Percentiles rank a stretch among this genome's conserved stretches.
phyloP scores from a whole-genome alignment of 2,888 invertebrate species.

The Metacarcinus magister region DNA sequence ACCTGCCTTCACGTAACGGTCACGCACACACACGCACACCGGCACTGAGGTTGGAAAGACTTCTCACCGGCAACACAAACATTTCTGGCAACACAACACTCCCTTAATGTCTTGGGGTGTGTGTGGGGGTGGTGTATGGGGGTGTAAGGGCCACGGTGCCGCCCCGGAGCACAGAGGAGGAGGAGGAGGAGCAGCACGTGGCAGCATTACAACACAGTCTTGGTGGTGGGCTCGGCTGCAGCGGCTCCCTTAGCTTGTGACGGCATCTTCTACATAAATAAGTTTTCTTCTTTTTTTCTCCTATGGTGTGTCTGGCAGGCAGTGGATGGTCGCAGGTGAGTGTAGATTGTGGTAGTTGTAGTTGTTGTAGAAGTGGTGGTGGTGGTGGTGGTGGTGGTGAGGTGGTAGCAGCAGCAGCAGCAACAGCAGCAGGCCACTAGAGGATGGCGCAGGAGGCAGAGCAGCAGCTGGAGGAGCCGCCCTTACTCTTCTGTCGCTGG shows the following conservation, averaged over 20 bases:
- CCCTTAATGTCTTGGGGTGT: too few relatives aligned
- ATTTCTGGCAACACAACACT: background rate
- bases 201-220: background rate
- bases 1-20: background rate
- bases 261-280: background rate
- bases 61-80: background rate
- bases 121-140: too few relatives aligned
- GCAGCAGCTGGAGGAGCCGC: constrained; percentile 97
- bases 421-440: constrained; percentile 86
- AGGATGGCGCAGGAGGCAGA: constrained; percentile 96
- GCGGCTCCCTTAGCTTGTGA: background rate
- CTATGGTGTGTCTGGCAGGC: constrained; percentile 57
- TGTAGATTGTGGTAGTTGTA: constrained; percentile 27
- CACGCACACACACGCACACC: background rate
- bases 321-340: constrained; percentile 65
- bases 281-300: background rate
- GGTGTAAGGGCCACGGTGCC: background rate
- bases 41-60: background rate
- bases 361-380: constrained; percentile 49
- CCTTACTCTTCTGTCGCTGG: constrained; percentile 98
- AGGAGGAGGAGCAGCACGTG: background rate
- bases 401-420: constrained; percentile 39
- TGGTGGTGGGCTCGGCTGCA: background rate
- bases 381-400: constrained; percentile 35
- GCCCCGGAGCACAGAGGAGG: background rate